phyloP scores from a whole-genome alignment of 2,113 vertebrate genomes.

The Ciconia maguari region DNA sequence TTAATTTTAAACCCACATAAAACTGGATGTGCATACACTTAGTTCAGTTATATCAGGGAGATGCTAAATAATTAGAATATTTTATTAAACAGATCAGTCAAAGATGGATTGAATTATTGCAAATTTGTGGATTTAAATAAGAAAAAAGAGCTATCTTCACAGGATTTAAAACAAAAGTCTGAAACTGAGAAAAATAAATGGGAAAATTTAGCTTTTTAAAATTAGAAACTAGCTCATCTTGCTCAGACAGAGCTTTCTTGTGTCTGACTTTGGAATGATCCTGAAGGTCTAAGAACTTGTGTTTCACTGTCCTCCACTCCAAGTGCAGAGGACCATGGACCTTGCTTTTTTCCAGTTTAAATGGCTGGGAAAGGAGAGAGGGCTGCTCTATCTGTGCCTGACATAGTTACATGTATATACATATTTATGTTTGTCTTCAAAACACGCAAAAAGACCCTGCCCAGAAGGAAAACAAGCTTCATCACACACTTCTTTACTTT shows the following conservation, averaged over 20 bases:
- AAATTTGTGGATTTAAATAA: not conserved
- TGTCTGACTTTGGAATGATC: not conserved
- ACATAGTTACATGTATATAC: not conserved
- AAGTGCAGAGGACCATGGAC: not conserved
- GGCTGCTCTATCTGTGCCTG: not conserved
- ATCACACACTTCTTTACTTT: not conserved
- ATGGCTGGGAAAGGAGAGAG: not conserved
- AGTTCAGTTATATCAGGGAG: not conserved
- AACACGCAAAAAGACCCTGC: not conserved
- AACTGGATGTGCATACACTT: not conserved
- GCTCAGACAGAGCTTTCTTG: not conserved
- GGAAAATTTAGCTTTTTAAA: not conserved
- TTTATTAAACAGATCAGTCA: not conserved
- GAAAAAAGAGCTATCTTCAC: not conserved
- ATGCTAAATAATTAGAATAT: not conserved
- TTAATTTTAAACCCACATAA: not conserved
- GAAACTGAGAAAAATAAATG: not conserved
- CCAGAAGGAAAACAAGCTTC: not conserved
- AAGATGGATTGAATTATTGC: not conserved
- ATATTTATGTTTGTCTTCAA: not conserved
- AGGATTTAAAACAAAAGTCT: not conserved
- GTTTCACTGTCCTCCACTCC: not conserved
- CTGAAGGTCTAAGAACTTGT: not conserved
- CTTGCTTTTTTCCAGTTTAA: not conserved
- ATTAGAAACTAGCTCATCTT: not conserved